phyloP scores from a whole-genome alignment of 1,140 invertebrate species.

The Leptoteleia sp. region DNA sequence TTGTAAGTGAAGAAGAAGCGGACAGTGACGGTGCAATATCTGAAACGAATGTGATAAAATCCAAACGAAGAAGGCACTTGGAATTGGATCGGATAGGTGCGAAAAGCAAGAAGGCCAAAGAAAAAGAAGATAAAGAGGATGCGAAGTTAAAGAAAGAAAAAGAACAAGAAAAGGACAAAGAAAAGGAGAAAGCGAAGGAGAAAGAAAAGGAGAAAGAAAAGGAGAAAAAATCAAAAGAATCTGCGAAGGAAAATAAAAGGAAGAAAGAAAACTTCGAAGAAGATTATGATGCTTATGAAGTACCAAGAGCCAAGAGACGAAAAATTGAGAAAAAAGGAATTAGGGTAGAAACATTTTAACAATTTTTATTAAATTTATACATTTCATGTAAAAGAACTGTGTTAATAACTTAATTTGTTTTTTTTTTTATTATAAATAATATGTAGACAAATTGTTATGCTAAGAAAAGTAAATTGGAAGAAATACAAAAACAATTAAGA shows the following conservation, averaged over 20 bases:
- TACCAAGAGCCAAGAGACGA: conserved; percentile 75
- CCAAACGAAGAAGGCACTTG: conserved; percentile 69
- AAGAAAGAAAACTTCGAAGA: conserved; percentile 78
- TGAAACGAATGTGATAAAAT: conserved; percentile 76
- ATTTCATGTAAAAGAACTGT: too few species aligned
- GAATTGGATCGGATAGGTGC: conserved; percentile 56
- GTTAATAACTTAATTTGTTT: too few species aligned
- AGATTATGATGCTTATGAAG: conserved; percentile 71
- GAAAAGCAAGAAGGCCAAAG: conserved; percentile 71
- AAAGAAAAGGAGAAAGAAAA: conserved; percentile 59
- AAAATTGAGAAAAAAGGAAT: conserved; percentile 76
- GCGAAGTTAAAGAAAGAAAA: conserved; percentile 63
- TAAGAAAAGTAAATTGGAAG: too few species aligned
- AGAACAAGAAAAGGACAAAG: conserved; percentile 66
- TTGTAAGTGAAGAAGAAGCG: conserved; percentile 76
- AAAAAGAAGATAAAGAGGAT: conserved; percentile 77
- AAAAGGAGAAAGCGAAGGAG: conserved; percentile 69
- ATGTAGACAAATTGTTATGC: too few species aligned
- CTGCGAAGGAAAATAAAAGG: conserved; percentile 70
- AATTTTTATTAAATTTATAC: too few species aligned
- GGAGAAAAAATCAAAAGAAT: conserved; percentile 71
- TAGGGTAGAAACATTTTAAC: too few species aligned
- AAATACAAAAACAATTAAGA: too few species aligned
- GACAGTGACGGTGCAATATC: conserved; percentile 74
- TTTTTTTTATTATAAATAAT: too few species aligned